Conservation (phyloP, 2,888 invertebrate genomes). For the Phyto melanocephala region DNA sequence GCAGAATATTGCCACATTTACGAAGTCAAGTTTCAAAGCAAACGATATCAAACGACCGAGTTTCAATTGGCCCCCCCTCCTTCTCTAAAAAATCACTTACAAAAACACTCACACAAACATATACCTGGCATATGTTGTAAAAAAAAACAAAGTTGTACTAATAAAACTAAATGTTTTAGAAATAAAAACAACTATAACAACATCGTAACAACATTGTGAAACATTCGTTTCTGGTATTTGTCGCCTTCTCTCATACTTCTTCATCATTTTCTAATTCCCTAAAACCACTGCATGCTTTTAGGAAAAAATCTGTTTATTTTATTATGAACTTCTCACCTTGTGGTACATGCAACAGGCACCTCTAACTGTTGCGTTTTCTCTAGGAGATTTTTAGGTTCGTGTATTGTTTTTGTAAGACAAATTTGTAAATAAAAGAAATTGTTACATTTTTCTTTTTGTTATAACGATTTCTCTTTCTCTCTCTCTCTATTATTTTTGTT, state of each 20-base stretch:
- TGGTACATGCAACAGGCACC: slow-evolving; percentile 73
- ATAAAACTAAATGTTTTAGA: background rate
- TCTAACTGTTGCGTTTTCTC: slow-evolving; percentile 67
- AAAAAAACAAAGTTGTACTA: background rate
- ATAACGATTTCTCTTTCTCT: too few species aligned
- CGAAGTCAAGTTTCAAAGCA: slow-evolving; percentile 28
- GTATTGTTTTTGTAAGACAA: background rate
- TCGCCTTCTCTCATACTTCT: too few species aligned
- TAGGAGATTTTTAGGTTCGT: slow-evolving; percentile 30
- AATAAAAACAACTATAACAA: background rate
- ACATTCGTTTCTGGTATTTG: slow-evolving; percentile 63
- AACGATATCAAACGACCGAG: slow-evolving; percentile 8
- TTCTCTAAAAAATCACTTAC: background rate
- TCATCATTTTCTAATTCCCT: slow-evolving; percentile 46
- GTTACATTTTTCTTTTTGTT: slow-evolving; percentile 11
- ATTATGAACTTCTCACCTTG: background rate
- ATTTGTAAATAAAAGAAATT: background rate
- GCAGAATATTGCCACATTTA: slow-evolving; percentile 15
- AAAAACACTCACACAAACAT: background rate
- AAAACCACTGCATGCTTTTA: background rate
- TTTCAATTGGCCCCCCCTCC: background rate
- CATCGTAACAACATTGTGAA: slow-evolving; percentile 44
- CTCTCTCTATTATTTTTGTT: background rate
- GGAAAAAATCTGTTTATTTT: background rate
- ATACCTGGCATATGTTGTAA: background rate